phyloP scores from a whole-genome alignment of 2,113 vertebrate genomes.

The Apistogramma diplotaenia region DNA sequence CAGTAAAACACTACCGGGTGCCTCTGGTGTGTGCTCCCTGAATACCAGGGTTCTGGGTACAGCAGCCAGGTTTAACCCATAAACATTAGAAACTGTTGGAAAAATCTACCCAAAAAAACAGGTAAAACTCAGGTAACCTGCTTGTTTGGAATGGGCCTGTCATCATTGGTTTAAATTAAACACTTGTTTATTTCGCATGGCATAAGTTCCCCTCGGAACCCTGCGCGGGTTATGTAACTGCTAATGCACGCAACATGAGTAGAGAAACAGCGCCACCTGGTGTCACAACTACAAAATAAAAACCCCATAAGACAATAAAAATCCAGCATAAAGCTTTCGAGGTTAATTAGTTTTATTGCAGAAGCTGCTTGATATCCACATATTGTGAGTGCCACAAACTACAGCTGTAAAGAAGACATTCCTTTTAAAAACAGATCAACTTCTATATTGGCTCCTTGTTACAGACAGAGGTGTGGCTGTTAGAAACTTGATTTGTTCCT shows the following conservation, averaged over 20 bases:
- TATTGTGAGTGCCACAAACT: not conserved
- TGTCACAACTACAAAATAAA: not conserved
- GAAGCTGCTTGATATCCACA: not conserved
- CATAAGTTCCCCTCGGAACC: conserved; percentile 19
- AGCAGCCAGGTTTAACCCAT: not conserved
- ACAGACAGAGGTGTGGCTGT: not conserved
- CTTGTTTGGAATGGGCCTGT: not conserved
- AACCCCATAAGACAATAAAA: not conserved
- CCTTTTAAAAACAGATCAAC: not conserved
- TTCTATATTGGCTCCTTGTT: not conserved
- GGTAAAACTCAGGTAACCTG: not conserved
- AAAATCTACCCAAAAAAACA: not conserved
- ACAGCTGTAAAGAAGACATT: not conserved
- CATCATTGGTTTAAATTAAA: conserved; percentile 8
- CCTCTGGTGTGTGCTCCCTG: conserved; percentile 36
- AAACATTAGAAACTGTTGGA: not conserved
- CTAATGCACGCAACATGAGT: not conserved
- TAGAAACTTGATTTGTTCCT: not conserved
- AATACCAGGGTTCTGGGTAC: conserved; percentile 15
- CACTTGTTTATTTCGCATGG: conserved; percentile 17
- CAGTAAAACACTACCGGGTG: conserved; percentile 69
- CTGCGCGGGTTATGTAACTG: conserved; percentile 10
- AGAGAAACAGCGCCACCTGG: conserved; percentile 42
- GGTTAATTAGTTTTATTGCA: conserved; percentile 23
- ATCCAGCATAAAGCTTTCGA: not conserved